A percentile compares a stretch with the other conserved stretches of the same genome.
phyloP scores from a whole-genome alignment of 2,113 vertebrate genomes.

The Sciurus niger region DNA sequence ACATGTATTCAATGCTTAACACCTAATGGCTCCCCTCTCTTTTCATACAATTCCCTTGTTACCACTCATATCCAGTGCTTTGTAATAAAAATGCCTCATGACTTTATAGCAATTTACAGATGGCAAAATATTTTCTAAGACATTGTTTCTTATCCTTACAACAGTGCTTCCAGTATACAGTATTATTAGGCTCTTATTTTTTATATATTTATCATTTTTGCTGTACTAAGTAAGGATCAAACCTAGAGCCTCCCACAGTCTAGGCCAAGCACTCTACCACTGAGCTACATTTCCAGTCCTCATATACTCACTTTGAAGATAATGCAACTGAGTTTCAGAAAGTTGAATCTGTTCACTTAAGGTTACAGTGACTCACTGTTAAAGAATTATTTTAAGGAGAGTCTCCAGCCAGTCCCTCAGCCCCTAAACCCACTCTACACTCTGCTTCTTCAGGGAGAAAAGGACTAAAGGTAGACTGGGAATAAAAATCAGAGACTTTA shows the following conservation, averaged over 20 bases:
- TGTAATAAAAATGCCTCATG: conserved; percentile 39
- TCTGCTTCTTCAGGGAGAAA: conserved; percentile 27
- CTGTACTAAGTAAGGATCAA: not conserved
- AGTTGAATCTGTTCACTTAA: not conserved
- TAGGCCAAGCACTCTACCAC: not conserved
- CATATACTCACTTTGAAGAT: conserved; percentile 6
- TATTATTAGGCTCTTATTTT: not conserved
- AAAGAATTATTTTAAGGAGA: not conserved
- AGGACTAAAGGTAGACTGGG: not conserved
- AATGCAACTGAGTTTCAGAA: not conserved
- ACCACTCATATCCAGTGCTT: not conserved
- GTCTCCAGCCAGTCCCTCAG: not conserved
- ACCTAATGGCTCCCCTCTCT: not conserved
- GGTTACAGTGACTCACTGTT: not conserved
- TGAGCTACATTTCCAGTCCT: not conserved
- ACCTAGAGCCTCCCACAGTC: not conserved
- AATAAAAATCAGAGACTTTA: not conserved
- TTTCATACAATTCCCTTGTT: conserved; percentile 18
- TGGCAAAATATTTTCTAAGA: conserved; percentile 20
- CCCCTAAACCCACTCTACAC: not conserved
- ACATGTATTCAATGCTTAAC: conserved; percentile 10
- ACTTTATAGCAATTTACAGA: not conserved
- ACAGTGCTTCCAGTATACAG: not conserved
- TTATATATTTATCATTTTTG: not conserved
- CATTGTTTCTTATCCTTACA: not conserved